Base-by-base conservation (phyloP, 2,797 vertebrate genomes). In the Phrynocephalus vlangalii region DNA sequence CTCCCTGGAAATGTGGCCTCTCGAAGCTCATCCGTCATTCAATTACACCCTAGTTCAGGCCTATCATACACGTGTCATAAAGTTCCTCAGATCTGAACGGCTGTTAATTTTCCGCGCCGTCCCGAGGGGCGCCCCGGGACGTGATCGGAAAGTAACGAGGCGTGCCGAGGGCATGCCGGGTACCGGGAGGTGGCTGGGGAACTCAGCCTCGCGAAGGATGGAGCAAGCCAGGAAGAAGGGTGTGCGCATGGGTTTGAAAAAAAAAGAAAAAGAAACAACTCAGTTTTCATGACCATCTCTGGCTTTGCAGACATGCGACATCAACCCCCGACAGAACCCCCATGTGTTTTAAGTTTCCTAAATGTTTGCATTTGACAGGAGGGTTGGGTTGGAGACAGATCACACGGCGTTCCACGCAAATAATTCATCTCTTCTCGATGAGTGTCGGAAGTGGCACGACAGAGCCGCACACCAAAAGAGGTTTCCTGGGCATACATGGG, bases 41-140 rank as follows among this genome's bases (percentile, higher is more conserved):
- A 96, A 96, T 96, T 96, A 96, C 92, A 92, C 94, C 95, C 95
- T 90, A 93, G 95, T 96, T 96, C 95, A 96, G 94, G 93, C 94
- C 95, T 96, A 96, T 96, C 96, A 96, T 96, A 96, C 95, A 96
- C 93, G 94, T 96, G 96, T 96, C 96, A 96, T 96, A 96, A 96
- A 96, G 95, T 96, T 96, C 95, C 95, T 96, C 94, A 96, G 95
- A 96, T 96, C 95, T 95, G 95, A 96, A 96, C 94, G 88, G 95
- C 95, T 96, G 95, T 96, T 96, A 96, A 96, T 96, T 96, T 96
- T 96, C 94, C 95, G 94, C 93, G 93, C 93, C 94, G 26, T 96
- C 96, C 96, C 96, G 70, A 87, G 94, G 95, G 96, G 90, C 93
- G 93, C 94, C 94, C 95, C 93, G 6, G 90, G 87, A 96, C 95